Evolutionary conservation across 2,113 vertebrate genomes (phyloP).

Genomic region (Poeciliopsis prolifica): DNA sequence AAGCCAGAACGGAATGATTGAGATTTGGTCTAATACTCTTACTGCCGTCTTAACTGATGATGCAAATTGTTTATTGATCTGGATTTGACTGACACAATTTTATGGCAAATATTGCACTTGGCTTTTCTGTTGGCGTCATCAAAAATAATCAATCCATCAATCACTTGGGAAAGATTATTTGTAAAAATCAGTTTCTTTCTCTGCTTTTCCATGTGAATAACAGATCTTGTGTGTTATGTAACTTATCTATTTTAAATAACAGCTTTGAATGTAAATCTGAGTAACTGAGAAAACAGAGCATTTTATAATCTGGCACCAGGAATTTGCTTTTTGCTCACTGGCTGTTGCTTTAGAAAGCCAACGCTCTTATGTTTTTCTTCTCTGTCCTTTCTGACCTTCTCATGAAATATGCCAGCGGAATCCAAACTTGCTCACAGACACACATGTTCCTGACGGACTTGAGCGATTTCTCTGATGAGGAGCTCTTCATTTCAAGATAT

Average conservation of each 20-base stretch:
- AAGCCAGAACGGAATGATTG: too few species aligned
- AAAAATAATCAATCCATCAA: too few species aligned
- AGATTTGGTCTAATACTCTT: too few species aligned
- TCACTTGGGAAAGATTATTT: neutral
- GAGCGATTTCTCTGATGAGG: slow-evolving; percentile 55
- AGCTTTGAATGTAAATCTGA: neutral
- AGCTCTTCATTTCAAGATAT: slow-evolving; percentile 53
- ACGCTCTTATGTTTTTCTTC: slow-evolving; percentile 29
- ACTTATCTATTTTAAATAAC: neutral
- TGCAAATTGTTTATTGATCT: too few species aligned
- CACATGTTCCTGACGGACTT: slow-evolving; percentile 20
- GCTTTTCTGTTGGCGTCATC: too few species aligned
- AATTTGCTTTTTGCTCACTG: slow-evolving; percentile 46
- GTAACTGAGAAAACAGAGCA: neutral
- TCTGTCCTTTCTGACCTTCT: slow-evolving; percentile 74
- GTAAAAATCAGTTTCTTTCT: neutral
- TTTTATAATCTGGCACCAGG: neutral
- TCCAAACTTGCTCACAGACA: slow-evolving; percentile 16
- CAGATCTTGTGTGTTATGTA: neutral
- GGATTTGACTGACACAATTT: too few species aligned
- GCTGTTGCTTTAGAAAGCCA: slow-evolving; percentile 46
- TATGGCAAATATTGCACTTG: too few species aligned
- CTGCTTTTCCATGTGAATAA: neutral
- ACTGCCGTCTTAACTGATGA: too few species aligned
- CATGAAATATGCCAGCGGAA: slow-evolving; percentile 56